These are phyloP conservation scores for Tenthredo distinguenda DNA, from an alignment of 2,888 invertebrate genomes.

Conservation along the genomic window DNA sequence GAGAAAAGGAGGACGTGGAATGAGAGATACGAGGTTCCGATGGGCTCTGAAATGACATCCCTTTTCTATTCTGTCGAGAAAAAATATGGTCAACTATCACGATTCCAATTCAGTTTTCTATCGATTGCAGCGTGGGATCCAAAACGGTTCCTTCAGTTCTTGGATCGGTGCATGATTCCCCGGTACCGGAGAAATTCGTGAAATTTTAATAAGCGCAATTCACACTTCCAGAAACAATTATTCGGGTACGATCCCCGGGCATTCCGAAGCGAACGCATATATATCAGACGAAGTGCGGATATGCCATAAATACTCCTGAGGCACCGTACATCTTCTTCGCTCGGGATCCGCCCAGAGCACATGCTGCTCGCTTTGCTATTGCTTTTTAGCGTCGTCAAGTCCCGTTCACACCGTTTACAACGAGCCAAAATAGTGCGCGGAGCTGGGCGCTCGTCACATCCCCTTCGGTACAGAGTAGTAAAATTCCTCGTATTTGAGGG, in stretches of 20 bases:
- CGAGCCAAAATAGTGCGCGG: not conserved
- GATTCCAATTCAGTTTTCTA: not conserved
- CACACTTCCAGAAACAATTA: slow-evolving; percentile 76
- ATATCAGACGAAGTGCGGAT: slow-evolving; percentile 72
- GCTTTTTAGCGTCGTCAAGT: slow-evolving; percentile 47
- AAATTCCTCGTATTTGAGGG: slow-evolving; percentile 56
- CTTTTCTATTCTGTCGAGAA: not conserved
- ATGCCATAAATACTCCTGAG: slow-evolving; percentile 77
- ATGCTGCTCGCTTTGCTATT: slow-evolving; percentile 66
- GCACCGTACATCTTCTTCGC: slow-evolving; percentile 77
- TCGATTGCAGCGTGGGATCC: no score
- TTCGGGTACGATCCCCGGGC: slow-evolving; percentile 63
- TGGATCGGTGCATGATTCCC: not conserved
- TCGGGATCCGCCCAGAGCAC: slow-evolving; percentile 76
- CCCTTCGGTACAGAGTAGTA: not conserved
- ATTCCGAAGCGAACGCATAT: slow-evolving; percentile 36
- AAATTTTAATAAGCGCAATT: slow-evolving; percentile 71
- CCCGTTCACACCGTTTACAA: slow-evolving; percentile 48
- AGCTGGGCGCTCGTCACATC: not conserved
- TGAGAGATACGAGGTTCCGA: slow-evolving; percentile 31
- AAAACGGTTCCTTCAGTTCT: no score
- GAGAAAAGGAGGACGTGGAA: not conserved
- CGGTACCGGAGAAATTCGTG: not conserved
- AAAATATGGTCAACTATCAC: not conserved
- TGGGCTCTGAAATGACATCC: not conserved